Percentiles rank a stretch among this genome's conserved stretches.
Conservation (phyloP, 2,888 invertebrate genomes). For the Polietes domitor region DNA sequence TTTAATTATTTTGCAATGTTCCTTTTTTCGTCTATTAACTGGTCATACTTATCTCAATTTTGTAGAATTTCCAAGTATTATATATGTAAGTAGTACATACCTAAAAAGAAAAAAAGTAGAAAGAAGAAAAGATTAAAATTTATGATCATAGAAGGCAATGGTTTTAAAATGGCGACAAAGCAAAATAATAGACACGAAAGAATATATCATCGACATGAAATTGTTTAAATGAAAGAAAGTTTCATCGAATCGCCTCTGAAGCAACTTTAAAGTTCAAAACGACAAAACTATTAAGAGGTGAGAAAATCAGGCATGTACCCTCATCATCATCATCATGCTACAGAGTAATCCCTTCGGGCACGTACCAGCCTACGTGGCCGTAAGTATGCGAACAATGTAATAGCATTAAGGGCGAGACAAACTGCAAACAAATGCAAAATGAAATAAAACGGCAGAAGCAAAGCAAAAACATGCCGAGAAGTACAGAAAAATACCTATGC, state of each 20-base stretch:
- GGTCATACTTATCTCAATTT: conserved; percentile 17
- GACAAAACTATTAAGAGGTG: conserved; percentile 9
- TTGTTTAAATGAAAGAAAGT: conserved; percentile 24
- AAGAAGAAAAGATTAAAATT: conserved; percentile 32
- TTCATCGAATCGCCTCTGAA: background rate
- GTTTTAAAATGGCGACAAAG: conserved; percentile 23
- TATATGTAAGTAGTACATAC: conserved; percentile 49
- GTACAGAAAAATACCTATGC: background rate
- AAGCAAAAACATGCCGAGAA: conserved; percentile 42
- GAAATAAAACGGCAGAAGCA: conserved; percentile 17
- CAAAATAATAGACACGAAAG: background rate
- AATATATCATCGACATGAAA: background rate
- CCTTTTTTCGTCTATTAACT: background rate
- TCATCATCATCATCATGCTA: background rate
- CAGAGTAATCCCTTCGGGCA: background rate
- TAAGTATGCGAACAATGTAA: conserved; percentile 22
- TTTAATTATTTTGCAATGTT: background rate
- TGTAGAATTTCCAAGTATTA: background rate
- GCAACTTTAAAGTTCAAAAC: background rate
- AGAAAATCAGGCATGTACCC: conserved; percentile 9
- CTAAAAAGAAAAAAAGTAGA: conserved; percentile 59
- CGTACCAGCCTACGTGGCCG: background rate
- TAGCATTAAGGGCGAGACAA: conserved; percentile 35
- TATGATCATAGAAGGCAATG: conserved; percentile 11
- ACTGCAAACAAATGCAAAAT: conserved; percentile 28